Evolutionary conservation across 2,888 invertebrate genomes (phyloP).

Genomic region (Cacoxenus indagator): DNA sequence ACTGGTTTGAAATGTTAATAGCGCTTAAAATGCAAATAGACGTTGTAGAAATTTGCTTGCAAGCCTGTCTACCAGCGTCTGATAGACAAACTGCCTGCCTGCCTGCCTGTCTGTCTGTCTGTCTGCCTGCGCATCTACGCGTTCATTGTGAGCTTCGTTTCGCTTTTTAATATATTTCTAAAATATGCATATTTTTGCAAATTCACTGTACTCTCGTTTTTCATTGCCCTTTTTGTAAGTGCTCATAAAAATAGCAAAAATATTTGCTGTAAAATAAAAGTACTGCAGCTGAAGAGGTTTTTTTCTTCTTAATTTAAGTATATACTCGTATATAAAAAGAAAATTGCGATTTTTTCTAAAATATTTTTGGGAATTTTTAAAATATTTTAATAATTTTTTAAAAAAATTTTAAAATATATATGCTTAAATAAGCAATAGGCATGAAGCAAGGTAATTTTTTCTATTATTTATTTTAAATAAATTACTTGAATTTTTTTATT

Average conservation of each 20-base stretch:
- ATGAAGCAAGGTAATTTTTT: too few species aligned
- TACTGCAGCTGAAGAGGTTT: not conserved
- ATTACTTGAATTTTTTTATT: too few species aligned
- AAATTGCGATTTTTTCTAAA: not conserved
- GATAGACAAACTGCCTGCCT: not conserved
- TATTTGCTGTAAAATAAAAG: not conserved
- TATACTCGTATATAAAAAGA: not conserved
- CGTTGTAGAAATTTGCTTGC: not conserved
- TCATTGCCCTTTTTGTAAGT: not conserved
- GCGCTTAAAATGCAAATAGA: slow-evolving; percentile 15
- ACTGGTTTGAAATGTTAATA: slow-evolving; percentile 7
- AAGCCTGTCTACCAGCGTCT: not conserved
- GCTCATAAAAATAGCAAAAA: slow-evolving; percentile 4
- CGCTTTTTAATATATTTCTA: slow-evolving; percentile 6
- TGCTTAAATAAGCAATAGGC: too few species aligned
- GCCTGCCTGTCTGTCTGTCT: too few species aligned
- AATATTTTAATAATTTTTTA: too few species aligned
- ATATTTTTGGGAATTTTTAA: too few species aligned
- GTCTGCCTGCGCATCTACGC: not conserved
- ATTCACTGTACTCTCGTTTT: not conserved
- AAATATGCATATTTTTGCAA: slow-evolving; percentile 15
- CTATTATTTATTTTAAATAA: too few species aligned
- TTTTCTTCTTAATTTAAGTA: not conserved
- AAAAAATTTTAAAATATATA: too few species aligned
- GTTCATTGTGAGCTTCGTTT: not conserved